Evolutionary conservation across 2,888 invertebrate genomes (phyloP).

Genomic region (Cataglyphis altisquamis): DNA sequence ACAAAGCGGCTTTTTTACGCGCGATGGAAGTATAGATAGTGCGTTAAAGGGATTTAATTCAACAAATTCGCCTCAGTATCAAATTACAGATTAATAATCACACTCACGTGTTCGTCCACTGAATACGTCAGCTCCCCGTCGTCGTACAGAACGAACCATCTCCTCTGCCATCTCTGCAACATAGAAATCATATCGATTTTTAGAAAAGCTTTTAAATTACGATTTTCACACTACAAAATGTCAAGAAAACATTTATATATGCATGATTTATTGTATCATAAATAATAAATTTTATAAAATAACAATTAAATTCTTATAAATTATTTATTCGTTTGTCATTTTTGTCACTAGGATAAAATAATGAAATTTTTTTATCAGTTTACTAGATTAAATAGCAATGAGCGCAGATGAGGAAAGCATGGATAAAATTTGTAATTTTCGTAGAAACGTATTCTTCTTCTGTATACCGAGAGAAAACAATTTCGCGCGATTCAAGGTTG

Average conservation of each 20-base stretch:
- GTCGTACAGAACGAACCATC: conserved; percentile 99
- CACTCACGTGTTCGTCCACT: conserved; percentile 98
- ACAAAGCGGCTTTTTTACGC: conserved; percentile 70
- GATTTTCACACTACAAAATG: not conserved
- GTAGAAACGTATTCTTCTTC: conserved; percentile 57
- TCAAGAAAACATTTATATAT: not conserved
- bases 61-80: conserved; percentile 25
- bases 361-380: not conserved
- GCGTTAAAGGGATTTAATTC: conserved; percentile 63
- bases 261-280: not conserved
- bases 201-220: not conserved
- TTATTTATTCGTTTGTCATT: not conserved
- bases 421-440: conserved; percentile 57
- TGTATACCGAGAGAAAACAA: conserved; percentile 60
- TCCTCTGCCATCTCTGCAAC: conserved; percentile 97
- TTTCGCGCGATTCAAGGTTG: conserved; percentile 56
- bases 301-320: not conserved
- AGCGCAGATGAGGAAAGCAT: conserved; percentile 2
- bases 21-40: conserved; percentile 9
- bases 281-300: not conserved
- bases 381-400: not conserved
- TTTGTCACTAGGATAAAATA: not conserved
- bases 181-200: conserved; percentile 21
- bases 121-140: conserved; percentile 99
- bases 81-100: conserved; percentile 55